These are phyloP conservation scores for Empidonax traillii DNA, from an alignment of 2,113 vertebrate species.

Conservation along the genomic window DNA sequence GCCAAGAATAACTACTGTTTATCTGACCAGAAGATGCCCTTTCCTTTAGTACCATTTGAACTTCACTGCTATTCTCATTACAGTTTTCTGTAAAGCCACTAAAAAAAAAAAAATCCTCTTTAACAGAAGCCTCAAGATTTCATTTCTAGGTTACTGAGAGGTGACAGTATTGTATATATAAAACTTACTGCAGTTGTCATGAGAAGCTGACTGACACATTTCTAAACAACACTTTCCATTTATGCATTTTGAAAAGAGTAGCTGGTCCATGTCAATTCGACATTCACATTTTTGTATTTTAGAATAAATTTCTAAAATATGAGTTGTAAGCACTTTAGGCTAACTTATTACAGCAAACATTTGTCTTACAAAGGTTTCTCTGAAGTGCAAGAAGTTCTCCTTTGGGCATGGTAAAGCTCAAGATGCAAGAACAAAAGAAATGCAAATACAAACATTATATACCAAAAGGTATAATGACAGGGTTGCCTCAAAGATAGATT, in stretches of 20 bases:
- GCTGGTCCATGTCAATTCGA: background rate
- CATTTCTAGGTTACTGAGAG: background rate
- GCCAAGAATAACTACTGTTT: background rate
- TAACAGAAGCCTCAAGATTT: background rate
- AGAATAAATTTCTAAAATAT: background rate
- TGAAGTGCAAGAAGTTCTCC: slow-evolving; percentile 31
- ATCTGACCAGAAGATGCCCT: slow-evolving; percentile 37
- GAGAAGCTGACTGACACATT: background rate
- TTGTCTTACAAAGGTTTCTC: slow-evolving; percentile 29
- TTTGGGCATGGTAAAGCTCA: slow-evolving; percentile 23
- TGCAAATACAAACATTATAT: slow-evolving; percentile 45
- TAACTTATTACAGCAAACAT: background rate
- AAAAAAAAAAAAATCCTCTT: background rate
- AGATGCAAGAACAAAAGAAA: slow-evolving; percentile 50
- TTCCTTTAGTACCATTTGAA: background rate
- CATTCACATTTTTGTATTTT: background rate
- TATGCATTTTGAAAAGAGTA: background rate
- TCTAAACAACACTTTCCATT: background rate
- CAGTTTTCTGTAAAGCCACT: background rate
- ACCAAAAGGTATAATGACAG: slow-evolving; percentile 34
- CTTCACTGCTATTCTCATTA: slow-evolving; percentile 6
- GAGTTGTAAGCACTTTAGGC: background rate
- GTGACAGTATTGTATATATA: background rate
- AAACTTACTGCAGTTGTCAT: background rate
- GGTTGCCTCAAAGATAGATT: slow-evolving; percentile 35